phyloP scores from a whole-genome alignment of 2,113 vertebrate genomes.

The Helogale parvula region DNA sequence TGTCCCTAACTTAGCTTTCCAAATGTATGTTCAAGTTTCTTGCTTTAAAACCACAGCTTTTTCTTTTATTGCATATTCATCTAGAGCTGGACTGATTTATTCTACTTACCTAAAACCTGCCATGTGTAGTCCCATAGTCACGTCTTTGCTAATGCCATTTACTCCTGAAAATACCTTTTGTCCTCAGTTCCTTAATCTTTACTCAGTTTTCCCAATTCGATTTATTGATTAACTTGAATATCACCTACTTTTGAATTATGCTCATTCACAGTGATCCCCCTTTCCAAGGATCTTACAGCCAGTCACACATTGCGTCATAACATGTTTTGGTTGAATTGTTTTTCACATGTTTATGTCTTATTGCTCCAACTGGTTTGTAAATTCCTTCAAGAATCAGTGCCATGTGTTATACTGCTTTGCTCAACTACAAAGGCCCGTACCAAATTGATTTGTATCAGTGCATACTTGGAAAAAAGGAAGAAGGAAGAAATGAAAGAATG shows the following conservation, averaged over 20 bases:
- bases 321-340: background rate
- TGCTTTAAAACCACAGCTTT: background rate
- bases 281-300: background rate
- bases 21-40: background rate
- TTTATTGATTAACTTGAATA: background rate
- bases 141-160: background rate
- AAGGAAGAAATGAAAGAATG: too few species aligned
- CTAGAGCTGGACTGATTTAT: background rate
- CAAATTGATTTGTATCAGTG: background rate
- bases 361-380: background rate
- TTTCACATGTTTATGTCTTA: background rate
- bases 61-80: background rate
- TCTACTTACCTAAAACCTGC: background rate
- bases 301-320: background rate
- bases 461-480: background rate
- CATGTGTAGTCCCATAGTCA: background rate
- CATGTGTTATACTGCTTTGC: background rate
- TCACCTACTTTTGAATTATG: background rate
- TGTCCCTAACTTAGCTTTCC: background rate
- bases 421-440: background rate
- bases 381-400: background rate
- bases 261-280: background rate
- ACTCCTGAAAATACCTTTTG: background rate
- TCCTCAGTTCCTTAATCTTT: background rate
- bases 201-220: background rate